Percentiles rank a stretch among this genome's conserved stretches.
phyloP scores from a whole-genome alignment of 2,797 vertebrate species.

The Helarctos malayanus region DNA sequence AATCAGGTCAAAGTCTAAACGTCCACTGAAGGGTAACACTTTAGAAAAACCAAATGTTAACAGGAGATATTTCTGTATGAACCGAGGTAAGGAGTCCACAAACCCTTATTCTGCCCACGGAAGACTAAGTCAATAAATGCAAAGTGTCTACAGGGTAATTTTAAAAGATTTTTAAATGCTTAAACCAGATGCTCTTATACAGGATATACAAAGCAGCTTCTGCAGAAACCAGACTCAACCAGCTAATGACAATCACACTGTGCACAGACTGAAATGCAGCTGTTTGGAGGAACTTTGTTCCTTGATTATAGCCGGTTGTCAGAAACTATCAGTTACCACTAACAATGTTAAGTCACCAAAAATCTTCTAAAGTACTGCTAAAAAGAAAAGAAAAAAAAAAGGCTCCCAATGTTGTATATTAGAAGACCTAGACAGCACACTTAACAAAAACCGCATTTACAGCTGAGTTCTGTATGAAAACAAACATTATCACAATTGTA shows the following conservation, averaged over 20 bases:
- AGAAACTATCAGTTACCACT: slow-evolving; percentile 63
- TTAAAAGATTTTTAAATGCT: slow-evolving; percentile 72
- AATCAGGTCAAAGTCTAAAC: slow-evolving; percentile 12
- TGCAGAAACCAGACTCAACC: slow-evolving; percentile 66
- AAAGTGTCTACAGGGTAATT: slow-evolving; percentile 71
- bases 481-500: slow-evolving; percentile 27
- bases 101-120: neutral
- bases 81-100: neutral
- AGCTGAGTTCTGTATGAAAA: neutral
- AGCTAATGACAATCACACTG: slow-evolving; percentile 62
- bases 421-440: neutral
- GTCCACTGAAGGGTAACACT: neutral
- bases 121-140: slow-evolving; percentile 61
- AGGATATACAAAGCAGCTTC: slow-evolving; percentile 69
- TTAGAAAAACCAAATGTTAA: neutral
- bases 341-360: slow-evolving; percentile 57
- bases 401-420: neutral
- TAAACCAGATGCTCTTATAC: slow-evolving; percentile 71
- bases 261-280: slow-evolving; percentile 50
- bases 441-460: neutral
- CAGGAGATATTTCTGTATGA: slow-evolving; percentile 12
- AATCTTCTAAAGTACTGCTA: slow-evolving; percentile 30
- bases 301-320: slow-evolving; percentile 64
- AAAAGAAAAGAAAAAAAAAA: neutral
- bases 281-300: slow-evolving; percentile 58